Evolutionary conservation across 2,113 vertebrate species (phyloP), one percentile per base, ranked within the genome.

Genomic region (Mesembrinibis cayennensis): DNA sequence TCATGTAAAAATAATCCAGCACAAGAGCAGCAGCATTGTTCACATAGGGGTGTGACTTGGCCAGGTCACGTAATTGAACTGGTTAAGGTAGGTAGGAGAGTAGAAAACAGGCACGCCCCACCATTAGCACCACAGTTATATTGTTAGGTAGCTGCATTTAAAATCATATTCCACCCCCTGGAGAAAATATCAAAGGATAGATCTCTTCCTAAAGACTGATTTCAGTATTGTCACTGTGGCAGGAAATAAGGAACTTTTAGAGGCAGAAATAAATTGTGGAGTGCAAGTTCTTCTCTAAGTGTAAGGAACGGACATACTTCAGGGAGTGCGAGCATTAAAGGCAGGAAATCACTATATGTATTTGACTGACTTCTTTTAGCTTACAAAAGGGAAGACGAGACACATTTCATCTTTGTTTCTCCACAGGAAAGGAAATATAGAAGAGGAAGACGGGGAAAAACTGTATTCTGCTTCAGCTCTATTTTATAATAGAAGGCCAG

Each of bases 1-100:
- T 91, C 70, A 82, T 29, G 18, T 36, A 61, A 92, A 94, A 93
- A 82, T 82, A 90, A 87, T 25, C 36, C 90, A 93, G 63, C 40
- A 34, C 61, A 89, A 69, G 65, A 91, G 83, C 58, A 92, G 71
- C 91, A 97, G 88, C 83, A 72, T 95, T 96, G 67, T 36, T 96
- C 72, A 83, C 56, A 19, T 5, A 71, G 62, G 72, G 84, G 65
- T 73, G 91, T 80, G 79, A 69, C 94, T 53, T 78, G 32, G 42
- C 58, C 56, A 42, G 71, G 61, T 91, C 85, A 94, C 0, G 1
- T 36, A 69, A 84, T 82, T 85, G 66, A 87, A 85, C 90, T 49
- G 71, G 63, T 82, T 93, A 73, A 71, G 61, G 79, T 63, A 76
- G 53, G 62, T 2, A 85, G 69, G 42, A 62, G 36, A 86, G 42